These are phyloP conservation scores for Ostrea edulis DNA, from an alignment of 1,140 invertebrate species.

Conservation along the genomic window DNA sequence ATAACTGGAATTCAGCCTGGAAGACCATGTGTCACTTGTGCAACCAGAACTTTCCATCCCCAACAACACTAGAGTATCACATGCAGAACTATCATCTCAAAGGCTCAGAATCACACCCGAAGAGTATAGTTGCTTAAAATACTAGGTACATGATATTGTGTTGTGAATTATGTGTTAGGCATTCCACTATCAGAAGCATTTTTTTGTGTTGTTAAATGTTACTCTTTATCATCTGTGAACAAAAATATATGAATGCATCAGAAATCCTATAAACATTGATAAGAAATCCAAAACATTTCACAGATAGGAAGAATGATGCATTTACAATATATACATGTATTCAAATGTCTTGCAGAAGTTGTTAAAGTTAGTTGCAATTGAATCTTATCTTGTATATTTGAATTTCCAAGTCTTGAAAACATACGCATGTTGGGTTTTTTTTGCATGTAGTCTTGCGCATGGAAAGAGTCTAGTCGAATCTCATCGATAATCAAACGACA, in stretches of 20 bases:
- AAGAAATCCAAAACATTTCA: constrained; percentile 33
- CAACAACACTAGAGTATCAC: constrained; percentile 77
- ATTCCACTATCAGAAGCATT: constrained; percentile 24
- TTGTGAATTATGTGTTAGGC: constrained; percentile 31
- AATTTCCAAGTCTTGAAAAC: neutral
- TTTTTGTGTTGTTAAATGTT: constrained; percentile 22
- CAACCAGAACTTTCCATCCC: constrained; percentile 77
- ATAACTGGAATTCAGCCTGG: constrained; percentile 66
- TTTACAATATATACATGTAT: neutral
- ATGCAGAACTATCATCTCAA: constrained; percentile 74
- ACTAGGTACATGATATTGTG: neutral
- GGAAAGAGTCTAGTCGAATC: constrained; percentile 37
- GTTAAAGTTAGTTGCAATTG: constrained; percentile 3
- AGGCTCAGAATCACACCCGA: constrained; percentile 42
- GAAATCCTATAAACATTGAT: constrained; percentile 33
- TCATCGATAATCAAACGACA: constrained; percentile 35
- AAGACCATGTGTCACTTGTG: constrained; percentile 79
- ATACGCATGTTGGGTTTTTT: neutral
- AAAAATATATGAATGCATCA: constrained; percentile 23
- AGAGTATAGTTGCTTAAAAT: constrained; percentile 38
- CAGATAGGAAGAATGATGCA: constrained; percentile 10
- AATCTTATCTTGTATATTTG: neutral
- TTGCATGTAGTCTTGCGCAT: constrained; percentile 34
- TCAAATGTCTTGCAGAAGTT: neutral
- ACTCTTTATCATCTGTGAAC: constrained; percentile 22